Evolutionary conservation across 2,888 invertebrate genomes (phyloP).

Genomic region (Microctonus hyperodae): DNA sequence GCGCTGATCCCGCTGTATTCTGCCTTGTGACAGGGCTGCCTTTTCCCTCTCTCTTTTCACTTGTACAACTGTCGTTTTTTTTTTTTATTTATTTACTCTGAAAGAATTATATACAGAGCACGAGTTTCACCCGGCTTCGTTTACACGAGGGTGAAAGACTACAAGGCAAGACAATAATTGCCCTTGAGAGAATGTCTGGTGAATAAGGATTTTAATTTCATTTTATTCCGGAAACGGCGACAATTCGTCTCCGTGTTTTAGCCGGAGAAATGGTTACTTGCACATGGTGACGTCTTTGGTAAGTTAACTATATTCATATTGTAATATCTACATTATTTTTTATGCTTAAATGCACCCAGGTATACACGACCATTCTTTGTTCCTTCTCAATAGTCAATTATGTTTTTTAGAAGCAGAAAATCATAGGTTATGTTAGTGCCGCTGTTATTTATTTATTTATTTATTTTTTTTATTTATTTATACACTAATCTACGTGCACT

Average conservation of each 20-base stretch:
- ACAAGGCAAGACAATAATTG: conserved; percentile 12
- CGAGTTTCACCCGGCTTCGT: not conserved
- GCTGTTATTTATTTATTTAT: too few species aligned
- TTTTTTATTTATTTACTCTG: not conserved
- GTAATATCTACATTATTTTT: conserved; percentile 10
- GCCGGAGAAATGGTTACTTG: conserved; percentile 48
- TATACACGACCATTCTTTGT: conserved; percentile 23
- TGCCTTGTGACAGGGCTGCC: conserved; percentile 19
- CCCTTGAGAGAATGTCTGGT: conserved; percentile 3
- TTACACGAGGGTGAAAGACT: conserved; percentile 13
- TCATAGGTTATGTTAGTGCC: too few species aligned
- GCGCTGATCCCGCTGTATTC: conserved; percentile 31
- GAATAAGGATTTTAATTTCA: conserved; percentile 8
- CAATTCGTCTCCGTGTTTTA: conserved; percentile 29
- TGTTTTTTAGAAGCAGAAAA: not conserved
- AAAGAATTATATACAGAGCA: not conserved
- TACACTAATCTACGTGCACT: not conserved
- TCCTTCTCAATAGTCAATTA: conserved; percentile 17
- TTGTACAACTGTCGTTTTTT: not conserved
- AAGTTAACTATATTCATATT: conserved; percentile 38
- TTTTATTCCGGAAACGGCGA: conserved; percentile 25
- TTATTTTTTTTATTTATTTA: not conserved
- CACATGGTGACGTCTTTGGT: conserved; percentile 57
- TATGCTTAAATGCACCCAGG: conserved; percentile 21
- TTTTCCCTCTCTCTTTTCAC: not conserved